Percentiles rank a stretch among this genome's conserved stretches.
These are phyloP conservation scores for Sabellastarte sp. DNA, from an alignment of 2,888 invertebrate species.

Conservation along the genomic window DNA sequence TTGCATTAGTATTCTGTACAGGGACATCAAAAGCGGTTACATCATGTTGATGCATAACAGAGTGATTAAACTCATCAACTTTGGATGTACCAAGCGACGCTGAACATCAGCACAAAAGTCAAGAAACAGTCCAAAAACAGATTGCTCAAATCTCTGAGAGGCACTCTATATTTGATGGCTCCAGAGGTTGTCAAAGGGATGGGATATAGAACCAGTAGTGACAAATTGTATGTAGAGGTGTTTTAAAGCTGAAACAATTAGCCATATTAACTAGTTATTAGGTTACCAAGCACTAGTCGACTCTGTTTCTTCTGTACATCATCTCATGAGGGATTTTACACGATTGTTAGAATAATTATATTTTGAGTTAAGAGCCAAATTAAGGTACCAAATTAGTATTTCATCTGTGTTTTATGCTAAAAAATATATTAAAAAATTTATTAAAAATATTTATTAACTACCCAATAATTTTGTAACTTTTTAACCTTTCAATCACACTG, in stretches of 20 bases:
- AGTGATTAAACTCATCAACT: conserved; percentile 59
- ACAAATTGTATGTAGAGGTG: conserved; percentile 55
- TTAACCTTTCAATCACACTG: too few relatives aligned
- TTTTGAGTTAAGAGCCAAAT: too few relatives aligned
- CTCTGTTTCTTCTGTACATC: too few relatives aligned
- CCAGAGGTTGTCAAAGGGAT: conserved; percentile 59
- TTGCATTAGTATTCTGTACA: conserved; percentile 25
- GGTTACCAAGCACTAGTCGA: not conserved
- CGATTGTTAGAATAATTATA: too few relatives aligned
- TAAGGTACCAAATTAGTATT: too few relatives aligned
- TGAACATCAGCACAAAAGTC: conserved; percentile 41
- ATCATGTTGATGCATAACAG: conserved; percentile 59
- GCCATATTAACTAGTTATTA: not conserved
- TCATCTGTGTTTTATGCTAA: too few relatives aligned
- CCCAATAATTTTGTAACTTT: too few relatives aligned
- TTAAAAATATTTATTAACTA: too few relatives aligned
- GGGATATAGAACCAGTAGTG: conserved; percentile 59
- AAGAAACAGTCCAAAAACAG: conserved; percentile 35
- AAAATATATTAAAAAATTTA: too few relatives aligned
- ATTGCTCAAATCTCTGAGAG: conserved; percentile 57
- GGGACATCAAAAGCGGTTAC: conserved; percentile 60
- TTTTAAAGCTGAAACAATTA: too few relatives aligned
- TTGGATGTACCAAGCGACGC: conserved; percentile 59
- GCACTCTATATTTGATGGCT: conserved; percentile 61
- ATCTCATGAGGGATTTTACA: too few relatives aligned